A percentile compares a stretch with the other conserved stretches of the same genome.
These are phyloP conservation scores for Saccopteryx leptura DNA, from an alignment of 2,113 vertebrate genomes.

Conservation along the genomic window DNA sequence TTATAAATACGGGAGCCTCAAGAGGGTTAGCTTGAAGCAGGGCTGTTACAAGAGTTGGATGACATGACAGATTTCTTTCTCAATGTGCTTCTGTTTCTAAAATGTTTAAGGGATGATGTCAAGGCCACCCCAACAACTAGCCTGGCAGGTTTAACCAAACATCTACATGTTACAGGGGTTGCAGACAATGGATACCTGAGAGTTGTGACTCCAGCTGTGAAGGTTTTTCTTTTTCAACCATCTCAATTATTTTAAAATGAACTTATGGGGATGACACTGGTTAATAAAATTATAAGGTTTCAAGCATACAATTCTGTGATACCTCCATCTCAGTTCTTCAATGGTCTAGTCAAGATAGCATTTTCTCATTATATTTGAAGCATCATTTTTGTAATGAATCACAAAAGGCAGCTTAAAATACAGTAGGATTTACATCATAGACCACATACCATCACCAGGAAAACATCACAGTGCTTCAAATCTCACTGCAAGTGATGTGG, in stretches of 20 bases:
- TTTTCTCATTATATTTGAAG: background rate
- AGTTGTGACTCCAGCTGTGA: background rate
- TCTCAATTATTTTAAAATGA: background rate
- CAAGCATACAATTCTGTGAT: background rate
- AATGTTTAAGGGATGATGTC: background rate
- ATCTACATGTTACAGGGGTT: background rate
- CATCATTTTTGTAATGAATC: background rate
- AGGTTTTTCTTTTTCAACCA: background rate
- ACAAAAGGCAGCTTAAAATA: background rate
- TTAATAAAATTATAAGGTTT: background rate
- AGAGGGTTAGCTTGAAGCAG: background rate
- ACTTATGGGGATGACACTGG: background rate
- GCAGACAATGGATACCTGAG: background rate
- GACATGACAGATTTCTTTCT: background rate
- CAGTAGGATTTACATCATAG: background rate
- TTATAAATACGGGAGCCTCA: background rate
- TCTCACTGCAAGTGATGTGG: background rate
- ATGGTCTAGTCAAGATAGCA: background rate
- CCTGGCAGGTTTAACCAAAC: background rate
- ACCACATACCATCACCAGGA: background rate
- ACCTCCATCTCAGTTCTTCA: background rate
- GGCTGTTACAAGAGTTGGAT: background rate
- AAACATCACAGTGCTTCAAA: background rate
- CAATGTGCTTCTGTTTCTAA: background rate
- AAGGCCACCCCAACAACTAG: background rate